These are phyloP conservation scores for Elysia crispata DNA, from an alignment of 2,888 invertebrate genomes.

Conservation along the genomic window DNA sequence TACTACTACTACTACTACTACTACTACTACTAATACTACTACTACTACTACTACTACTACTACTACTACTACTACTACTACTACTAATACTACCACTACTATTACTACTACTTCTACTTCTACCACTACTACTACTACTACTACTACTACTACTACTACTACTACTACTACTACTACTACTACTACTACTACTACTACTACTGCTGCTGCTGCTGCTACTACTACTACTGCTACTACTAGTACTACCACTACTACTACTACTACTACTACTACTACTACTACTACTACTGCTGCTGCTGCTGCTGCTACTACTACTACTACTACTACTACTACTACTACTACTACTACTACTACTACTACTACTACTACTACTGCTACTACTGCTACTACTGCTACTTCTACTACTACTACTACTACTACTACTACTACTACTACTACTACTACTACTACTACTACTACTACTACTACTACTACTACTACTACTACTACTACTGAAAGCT, in stretches of 20 bases:
- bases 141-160: slow-evolving; percentile 29
- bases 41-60: too few species aligned
- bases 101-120: too few species aligned
- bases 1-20: too few species aligned
- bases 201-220: slow-evolving; percentile 18
- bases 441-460: slow-evolving; percentile 9
- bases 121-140: too few species aligned
- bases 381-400: slow-evolving; percentile 1
- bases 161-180: slow-evolving; percentile 32
- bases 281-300: too few species aligned
- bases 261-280: neutral
- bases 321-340: slow-evolving; percentile 9
- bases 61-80: too few species aligned
- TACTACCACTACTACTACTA: slow-evolving; percentile 12
- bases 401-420: slow-evolving; percentile 9
- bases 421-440: slow-evolving; percentile 9
- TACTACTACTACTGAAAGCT: too few species aligned
- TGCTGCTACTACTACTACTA: slow-evolving; percentile 3
- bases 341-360: slow-evolving; percentile 9
- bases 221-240: neutral
- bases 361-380: slow-evolving; percentile 4
- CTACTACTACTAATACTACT: too few species aligned
- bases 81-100: too few species aligned
- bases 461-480: slow-evolving; percentile 9
- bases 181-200: slow-evolving; percentile 5